These are phyloP conservation scores for Cryptocheilus praepositus DNA, from an alignment of 2,888 invertebrate species.

Conservation along the genomic window DNA sequence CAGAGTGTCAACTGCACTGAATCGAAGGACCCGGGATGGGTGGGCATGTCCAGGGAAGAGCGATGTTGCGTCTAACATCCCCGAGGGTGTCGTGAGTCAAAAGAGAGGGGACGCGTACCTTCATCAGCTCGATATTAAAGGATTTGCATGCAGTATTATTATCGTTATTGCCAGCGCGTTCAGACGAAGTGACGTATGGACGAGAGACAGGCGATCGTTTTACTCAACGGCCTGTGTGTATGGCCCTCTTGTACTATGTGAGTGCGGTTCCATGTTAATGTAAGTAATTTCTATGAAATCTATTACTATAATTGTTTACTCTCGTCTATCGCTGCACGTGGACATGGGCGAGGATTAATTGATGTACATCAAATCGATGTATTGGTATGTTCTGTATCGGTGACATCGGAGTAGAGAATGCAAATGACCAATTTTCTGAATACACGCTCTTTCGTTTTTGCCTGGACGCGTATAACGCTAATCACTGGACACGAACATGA, in stretches of 20 bases:
- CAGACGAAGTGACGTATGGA: constrained; percentile 37
- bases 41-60: constrained; percentile 62
- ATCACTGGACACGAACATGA: too few relatives aligned
- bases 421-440: too few relatives aligned
- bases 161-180: constrained; percentile 66
- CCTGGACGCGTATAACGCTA: too few relatives aligned
- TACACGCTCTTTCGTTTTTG: too few relatives aligned
- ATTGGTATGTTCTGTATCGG: too few relatives aligned
- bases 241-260: constrained; percentile 3
- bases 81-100: constrained; percentile 67
- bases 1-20: constrained; percentile 74
- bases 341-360: too few relatives aligned
- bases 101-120: constrained; percentile 60
- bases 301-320: neutral
- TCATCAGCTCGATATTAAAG: constrained; percentile 74
- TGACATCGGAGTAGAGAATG: too few relatives aligned
- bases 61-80: constrained; percentile 62
- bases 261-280: constrained; percentile 54
- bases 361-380: too few relatives aligned
- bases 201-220: constrained; percentile 49
- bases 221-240: constrained; percentile 36
- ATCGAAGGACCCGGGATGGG: constrained; percentile 63
- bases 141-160: constrained; percentile 74
- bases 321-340: neutral
- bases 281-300: constrained; percentile 16